phyloP scores from a whole-genome alignment of 2,797 vertebrate genomes.

The Leptatherina wallacei region DNA sequence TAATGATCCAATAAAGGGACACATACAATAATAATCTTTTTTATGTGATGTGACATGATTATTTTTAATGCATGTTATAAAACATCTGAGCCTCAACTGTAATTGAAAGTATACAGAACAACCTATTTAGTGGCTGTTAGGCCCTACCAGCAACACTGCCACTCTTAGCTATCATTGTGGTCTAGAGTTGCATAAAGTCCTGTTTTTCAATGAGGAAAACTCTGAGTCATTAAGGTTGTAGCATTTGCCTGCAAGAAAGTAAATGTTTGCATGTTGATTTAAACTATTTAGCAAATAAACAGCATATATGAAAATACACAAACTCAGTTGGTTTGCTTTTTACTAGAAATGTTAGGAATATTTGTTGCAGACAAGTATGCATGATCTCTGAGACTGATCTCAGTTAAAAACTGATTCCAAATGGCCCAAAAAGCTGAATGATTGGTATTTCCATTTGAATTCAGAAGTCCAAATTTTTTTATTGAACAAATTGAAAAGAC shows the following conservation, averaged over 20 bases:
- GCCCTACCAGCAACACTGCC: background rate
- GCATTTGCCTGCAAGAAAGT: conserved; percentile 3
- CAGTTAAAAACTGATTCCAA: too few species aligned
- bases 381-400: too few species aligned
- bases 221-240: background rate
- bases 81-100: conserved; percentile 19
- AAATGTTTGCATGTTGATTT: background rate
- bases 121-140: conserved; percentile 2
- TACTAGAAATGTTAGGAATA: background rate
- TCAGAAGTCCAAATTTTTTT: too few species aligned
- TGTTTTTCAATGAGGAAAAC: background rate
- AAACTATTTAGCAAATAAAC: background rate
- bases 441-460: too few species aligned
- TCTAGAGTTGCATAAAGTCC: background rate
- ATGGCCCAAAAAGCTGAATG: too few species aligned
- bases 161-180: background rate
- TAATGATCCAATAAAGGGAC: conserved; percentile 15
- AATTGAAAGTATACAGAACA: conserved; percentile 1
- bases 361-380: background rate
- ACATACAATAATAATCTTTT: conserved; percentile 9
- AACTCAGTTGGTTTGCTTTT: background rate
- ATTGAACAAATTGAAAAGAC: too few species aligned
- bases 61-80: conserved; percentile 7
- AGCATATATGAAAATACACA: background rate
- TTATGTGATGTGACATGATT: conserved; percentile 17